Evolutionary conservation across 2,888 invertebrate species (phyloP).

Genomic region (Carcina quercana): DNA sequence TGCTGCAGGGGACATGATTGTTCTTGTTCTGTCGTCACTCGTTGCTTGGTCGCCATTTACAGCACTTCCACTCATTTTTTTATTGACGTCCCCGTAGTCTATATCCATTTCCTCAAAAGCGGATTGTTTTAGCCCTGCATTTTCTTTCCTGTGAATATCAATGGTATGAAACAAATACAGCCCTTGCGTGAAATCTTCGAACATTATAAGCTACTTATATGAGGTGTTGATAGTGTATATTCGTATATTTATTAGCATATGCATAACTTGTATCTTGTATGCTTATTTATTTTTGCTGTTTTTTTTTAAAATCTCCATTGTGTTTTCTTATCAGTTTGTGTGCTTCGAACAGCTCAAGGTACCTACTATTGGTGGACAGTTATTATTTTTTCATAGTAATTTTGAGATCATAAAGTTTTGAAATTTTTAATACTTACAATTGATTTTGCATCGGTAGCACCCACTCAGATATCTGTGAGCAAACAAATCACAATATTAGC

Average conservation of each 20-base stretch:
- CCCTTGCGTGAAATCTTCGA: constrained; percentile 17
- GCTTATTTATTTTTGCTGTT: constrained; percentile 8
- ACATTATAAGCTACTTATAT: no score
- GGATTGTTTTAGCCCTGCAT: not conserved
- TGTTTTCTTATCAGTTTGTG: no score
- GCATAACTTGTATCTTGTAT: no score
- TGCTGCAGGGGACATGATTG: constrained; percentile 13
- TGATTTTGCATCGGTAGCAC: constrained; percentile 47
- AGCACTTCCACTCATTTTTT: not conserved
- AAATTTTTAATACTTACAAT: constrained; percentile 36
- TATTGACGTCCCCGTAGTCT: not conserved
- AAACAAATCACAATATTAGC: not conserved
- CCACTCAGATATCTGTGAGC: constrained; percentile 46
- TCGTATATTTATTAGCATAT: no score
- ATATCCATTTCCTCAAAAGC: no score
- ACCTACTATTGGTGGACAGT: no score
- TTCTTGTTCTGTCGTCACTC: no score
- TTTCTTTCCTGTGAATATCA: constrained; percentile 6
- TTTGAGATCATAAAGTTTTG: not conserved
- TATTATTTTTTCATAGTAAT: no score
- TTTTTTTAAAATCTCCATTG: constrained; percentile 6
- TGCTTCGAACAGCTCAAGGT: no score
- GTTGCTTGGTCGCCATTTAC: not conserved
- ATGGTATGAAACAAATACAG: constrained; percentile 18
- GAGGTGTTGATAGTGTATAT: no score